phyloP scores from a whole-genome alignment of 2,888 invertebrate species.

The Torymus aiolomorphi region DNA sequence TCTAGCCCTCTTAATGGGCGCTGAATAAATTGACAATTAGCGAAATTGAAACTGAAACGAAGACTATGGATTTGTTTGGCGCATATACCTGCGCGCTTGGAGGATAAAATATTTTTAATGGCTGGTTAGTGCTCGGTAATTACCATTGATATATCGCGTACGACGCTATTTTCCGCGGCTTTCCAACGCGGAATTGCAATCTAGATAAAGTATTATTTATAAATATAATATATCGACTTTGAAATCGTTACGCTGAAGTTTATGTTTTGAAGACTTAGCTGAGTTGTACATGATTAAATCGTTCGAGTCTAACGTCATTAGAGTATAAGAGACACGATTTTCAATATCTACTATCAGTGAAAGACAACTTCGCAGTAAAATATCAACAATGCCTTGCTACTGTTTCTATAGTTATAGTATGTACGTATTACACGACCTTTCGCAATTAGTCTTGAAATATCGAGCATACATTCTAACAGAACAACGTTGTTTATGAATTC shows the following conservation, averaged over 20 bases:
- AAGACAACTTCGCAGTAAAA: too few species aligned
- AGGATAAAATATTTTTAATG: conserved; percentile 17
- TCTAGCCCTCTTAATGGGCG: too few species aligned
- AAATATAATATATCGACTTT: neutral
- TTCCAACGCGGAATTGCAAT: neutral
- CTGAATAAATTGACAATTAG: conserved; percentile 20
- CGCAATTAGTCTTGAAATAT: too few species aligned
- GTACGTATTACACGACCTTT: too few species aligned
- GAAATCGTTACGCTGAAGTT: neutral
- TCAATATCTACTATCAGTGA: too few species aligned
- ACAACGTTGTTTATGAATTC: too few species aligned
- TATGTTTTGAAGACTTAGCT: neutral
- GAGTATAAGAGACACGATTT: too few species aligned
- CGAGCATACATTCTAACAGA: too few species aligned
- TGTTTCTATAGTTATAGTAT: too few species aligned
- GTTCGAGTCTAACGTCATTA: neutral
- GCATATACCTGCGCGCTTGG: neutral
- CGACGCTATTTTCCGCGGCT: neutral
- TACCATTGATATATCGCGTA: conserved; percentile 17
- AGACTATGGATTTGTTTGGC: too few species aligned
- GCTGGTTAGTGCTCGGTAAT: conserved; percentile 4
- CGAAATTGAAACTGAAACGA: conserved; percentile 21
- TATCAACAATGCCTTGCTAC: too few species aligned
- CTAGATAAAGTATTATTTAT: conserved; percentile 31
- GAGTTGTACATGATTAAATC: neutral